These are phyloP conservation scores for Heliornis fulica DNA, from an alignment of 2,113 vertebrate species.

Conservation along the genomic window DNA sequence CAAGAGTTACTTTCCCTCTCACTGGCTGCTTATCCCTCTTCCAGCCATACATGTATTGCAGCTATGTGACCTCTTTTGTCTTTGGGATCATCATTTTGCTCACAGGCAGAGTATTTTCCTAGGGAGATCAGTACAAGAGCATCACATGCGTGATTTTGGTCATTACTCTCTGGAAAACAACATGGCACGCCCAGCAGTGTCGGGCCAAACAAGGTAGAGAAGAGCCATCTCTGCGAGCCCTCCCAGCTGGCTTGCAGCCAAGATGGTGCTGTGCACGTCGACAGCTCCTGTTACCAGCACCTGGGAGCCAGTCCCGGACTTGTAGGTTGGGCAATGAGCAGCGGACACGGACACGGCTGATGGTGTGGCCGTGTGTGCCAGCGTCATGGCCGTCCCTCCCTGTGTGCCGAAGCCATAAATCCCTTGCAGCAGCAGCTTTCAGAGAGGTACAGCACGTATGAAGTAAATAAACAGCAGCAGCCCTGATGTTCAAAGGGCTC, in stretches of 20 bases:
- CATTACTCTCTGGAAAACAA: neutral
- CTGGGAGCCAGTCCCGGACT: neutral
- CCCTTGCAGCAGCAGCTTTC: neutral
- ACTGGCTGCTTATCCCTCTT: neutral
- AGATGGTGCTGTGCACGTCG: fast-evolving
- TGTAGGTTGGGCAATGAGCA: neutral
- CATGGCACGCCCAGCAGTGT: fast-evolving
- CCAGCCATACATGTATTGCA: neutral
- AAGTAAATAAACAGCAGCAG: neutral
- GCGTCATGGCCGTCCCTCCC: neutral
- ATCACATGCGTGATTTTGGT: neutral
- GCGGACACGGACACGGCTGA: neutral
- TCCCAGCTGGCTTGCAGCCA: neutral
- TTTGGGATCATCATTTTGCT: neutral
- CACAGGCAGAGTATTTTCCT: neutral
- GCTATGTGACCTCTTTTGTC: neutral
- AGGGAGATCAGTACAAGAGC: neutral
- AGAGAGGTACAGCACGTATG: neutral
- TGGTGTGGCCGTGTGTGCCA: neutral
- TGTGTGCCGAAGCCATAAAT: neutral
- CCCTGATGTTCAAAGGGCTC: neutral
- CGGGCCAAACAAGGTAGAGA: neutral
- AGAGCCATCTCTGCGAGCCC: neutral
- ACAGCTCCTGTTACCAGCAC: neutral
- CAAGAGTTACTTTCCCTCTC: neutral